A percentile compares a stretch with the other conserved stretches of the same genome.
These are phyloP conservation scores for Sprattus sprattus DNA, from an alignment of 2,113 vertebrate species.

Conservation along the genomic window DNA sequence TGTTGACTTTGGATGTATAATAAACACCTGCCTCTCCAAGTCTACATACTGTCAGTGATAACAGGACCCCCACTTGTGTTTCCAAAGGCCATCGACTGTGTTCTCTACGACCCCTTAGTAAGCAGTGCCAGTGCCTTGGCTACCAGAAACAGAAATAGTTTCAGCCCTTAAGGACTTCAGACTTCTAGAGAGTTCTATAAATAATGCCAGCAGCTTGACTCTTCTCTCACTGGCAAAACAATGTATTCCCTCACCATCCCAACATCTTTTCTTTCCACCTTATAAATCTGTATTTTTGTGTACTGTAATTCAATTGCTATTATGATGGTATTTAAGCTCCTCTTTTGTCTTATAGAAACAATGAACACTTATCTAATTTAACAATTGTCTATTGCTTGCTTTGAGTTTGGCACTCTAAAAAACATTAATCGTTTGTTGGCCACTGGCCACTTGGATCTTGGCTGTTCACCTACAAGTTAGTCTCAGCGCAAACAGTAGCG, in stretches of 20 bases:
- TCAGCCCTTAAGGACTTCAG: background rate
- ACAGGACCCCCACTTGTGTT: background rate
- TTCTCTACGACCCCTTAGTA: background rate
- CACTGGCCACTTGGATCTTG: background rate
- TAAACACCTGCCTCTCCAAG: background rate
- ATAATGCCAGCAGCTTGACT: background rate
- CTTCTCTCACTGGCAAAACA: background rate
- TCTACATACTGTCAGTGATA: background rate
- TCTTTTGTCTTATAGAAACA: background rate
- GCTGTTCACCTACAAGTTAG: background rate
- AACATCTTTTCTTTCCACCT: background rate
- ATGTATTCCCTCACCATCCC: background rate
- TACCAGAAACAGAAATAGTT: background rate
- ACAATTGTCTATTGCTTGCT: background rate
- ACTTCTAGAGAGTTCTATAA: background rate
- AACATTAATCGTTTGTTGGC: background rate
- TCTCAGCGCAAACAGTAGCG: background rate
- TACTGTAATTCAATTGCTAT: background rate
- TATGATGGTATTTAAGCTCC: background rate
- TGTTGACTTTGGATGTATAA: background rate
- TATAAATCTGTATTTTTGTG: background rate
- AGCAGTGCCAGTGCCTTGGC: background rate
- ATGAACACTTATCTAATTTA: background rate
- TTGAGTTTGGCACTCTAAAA: background rate
- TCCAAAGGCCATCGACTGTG: background rate